These are phyloP conservation scores for Bursaphelenchus mucronatus DNA, from an alignment of 1,140 invertebrate genomes.

Conservation along the genomic window DNA sequence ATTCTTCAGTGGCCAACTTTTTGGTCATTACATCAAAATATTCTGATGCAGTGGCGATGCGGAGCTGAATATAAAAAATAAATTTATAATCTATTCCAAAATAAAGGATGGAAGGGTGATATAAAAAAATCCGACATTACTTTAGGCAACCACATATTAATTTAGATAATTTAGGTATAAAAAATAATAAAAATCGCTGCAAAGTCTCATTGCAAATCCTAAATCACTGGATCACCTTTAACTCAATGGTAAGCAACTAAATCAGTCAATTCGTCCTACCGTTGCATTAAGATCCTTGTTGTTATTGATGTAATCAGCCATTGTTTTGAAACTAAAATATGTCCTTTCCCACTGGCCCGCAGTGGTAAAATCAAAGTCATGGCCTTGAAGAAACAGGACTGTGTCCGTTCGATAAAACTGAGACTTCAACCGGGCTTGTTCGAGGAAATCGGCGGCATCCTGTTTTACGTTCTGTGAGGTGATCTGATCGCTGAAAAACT, in stretches of 20 bases:
- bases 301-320: conserved; percentile 87
- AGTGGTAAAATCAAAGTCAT: conserved; percentile 90
- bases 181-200: no score
- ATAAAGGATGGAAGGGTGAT: conserved; percentile 12
- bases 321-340: conserved; percentile 79
- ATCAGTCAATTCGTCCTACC: conserved; percentile 63
- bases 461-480: conserved; percentile 1
- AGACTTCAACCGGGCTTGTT: conserved; percentile 92
- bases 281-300: conserved; percentile 76
- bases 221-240: no score
- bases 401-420: conserved; percentile 83
- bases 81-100: neutral
- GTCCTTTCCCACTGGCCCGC: conserved; percentile 87
- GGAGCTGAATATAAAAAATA: conserved; percentile 63
- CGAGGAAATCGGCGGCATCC: conserved; percentile 71
- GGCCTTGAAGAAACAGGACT: conserved; percentile 81
- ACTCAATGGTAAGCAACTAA: no score
- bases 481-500: conserved; percentile 16
- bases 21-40: conserved; percentile 79
- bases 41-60: conserved; percentile 85
- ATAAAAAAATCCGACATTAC: neutral
- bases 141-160: no score
- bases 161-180: no score
- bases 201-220: no score
- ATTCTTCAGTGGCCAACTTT: conserved; percentile 63